Evolutionary conservation across 2,888 invertebrate genomes (phyloP).

Genomic region (Julus scandinavius): DNA sequence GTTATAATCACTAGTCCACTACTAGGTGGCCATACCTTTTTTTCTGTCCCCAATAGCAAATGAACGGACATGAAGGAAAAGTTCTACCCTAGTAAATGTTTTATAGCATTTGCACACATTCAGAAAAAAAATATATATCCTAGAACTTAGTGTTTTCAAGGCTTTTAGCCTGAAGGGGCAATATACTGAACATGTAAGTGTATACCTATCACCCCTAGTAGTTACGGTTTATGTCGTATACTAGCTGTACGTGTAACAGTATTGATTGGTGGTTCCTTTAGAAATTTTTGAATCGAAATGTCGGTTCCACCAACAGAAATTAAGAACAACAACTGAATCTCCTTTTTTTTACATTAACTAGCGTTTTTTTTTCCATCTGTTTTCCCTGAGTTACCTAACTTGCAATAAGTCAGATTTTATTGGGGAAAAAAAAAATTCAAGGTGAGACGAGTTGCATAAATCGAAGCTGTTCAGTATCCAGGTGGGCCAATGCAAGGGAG

Average conservation of each 20-base stretch:
- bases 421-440: slow-evolving; percentile 10
- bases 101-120: no score
- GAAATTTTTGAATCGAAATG: not conserved
- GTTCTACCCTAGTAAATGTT: no score
- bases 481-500: slow-evolving; percentile 3
- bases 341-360: no score
- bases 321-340: no score
- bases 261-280: not conserved
- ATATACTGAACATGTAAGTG: not conserved
- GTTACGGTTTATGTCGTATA: not conserved
- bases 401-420: not conserved
- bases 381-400: not conserved
- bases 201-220: not conserved
- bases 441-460: slow-evolving; percentile 35
- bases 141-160: no score
- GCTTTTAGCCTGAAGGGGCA: not conserved
- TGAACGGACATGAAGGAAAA: no score
- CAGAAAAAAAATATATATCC: no score
- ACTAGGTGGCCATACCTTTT: no score
- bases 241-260: not conserved
- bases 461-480: not conserved
- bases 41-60: no score
- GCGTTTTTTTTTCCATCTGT: not conserved
- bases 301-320: not conserved
- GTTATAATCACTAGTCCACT: no score